Conservation (phyloP, 2,888 invertebrate genomes). For the Acleris holmiana region DNA sequence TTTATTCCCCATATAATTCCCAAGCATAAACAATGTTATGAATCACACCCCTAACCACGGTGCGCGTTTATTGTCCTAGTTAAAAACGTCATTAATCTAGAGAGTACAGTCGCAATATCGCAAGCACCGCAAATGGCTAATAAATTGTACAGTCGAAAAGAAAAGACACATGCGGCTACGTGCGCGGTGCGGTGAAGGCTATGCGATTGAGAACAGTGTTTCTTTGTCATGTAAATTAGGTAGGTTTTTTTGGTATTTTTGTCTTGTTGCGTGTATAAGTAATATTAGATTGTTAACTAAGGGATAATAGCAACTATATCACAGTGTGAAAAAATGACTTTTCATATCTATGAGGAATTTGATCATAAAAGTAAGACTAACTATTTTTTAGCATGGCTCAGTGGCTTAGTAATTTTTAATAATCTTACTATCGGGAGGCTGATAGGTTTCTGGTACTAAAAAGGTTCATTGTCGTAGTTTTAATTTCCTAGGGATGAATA, state of each 20-base stretch:
- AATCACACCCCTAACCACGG: not conserved
- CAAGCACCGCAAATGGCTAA: constrained; percentile 32
- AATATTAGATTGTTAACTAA: too few relatives aligned
- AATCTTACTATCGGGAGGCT: too few relatives aligned
- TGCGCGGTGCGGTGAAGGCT: not conserved
- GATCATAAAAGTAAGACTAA: too few relatives aligned
- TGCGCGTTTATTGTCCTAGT: constrained; percentile 14
- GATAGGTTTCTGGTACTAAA: too few relatives aligned
- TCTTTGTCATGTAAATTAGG: not conserved
- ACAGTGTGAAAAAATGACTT: too few relatives aligned
- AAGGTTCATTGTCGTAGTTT: too few relatives aligned
- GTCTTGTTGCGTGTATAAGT: too few relatives aligned
- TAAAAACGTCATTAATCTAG: constrained; percentile 31
- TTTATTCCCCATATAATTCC: not conserved
- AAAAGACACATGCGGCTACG: constrained; percentile 35
- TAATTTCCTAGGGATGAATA: too few relatives aligned
- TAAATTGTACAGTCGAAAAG: constrained; percentile 38
- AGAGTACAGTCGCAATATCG: constrained; percentile 38
- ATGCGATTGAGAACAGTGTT: not conserved
- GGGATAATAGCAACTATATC: too few relatives aligned
- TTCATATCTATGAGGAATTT: too few relatives aligned
- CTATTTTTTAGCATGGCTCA: too few relatives aligned
- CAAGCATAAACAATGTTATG: not conserved
- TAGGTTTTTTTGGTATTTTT: not conserved
- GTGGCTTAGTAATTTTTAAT: too few relatives aligned